These are phyloP conservation scores for Whitmania pigra DNA, from an alignment of 1,140 invertebrate species.

Conservation along the genomic window DNA sequence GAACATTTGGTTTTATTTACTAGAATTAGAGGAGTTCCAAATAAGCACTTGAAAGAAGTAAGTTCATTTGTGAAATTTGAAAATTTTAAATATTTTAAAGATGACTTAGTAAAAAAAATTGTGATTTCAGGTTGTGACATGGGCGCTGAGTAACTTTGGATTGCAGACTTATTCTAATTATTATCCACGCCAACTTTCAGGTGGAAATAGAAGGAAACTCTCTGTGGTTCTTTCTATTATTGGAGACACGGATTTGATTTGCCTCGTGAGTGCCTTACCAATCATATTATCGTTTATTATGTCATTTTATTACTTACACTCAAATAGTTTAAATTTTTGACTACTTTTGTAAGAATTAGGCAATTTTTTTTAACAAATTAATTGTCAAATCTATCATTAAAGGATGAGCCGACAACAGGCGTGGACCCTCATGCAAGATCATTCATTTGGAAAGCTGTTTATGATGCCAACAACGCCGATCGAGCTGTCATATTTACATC, in stretches of 20 bases:
- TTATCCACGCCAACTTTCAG: constrained; percentile 51
- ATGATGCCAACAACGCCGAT: constrained; percentile 34
- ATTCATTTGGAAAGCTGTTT: constrained; percentile 47
- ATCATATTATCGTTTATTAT: no score
- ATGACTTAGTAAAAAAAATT: no score
- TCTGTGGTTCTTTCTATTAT: constrained; percentile 46
- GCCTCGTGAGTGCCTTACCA: constrained; percentile 44
- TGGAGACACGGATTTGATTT: constrained; percentile 61
- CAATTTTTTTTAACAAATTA: no score
- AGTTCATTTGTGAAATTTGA: no score
- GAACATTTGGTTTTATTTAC: constrained; percentile 65
- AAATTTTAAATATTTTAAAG: no score
- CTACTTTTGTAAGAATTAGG: no score
- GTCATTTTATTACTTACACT: no score
- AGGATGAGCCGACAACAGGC: constrained; percentile 42
- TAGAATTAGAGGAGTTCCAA: constrained; percentile 52
- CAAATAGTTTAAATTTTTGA: no score
- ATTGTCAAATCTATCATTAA: neutral
- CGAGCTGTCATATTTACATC: constrained; percentile 41
- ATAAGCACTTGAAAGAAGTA: neutral
- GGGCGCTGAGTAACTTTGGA: neutral
- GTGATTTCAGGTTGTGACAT: neutral
- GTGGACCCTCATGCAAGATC: constrained; percentile 49
- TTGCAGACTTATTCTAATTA: neutral
- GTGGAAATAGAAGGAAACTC: constrained; percentile 47